Conservation (phyloP, 2,888 invertebrate genomes). For the Sphinx pinastri region DNA sequence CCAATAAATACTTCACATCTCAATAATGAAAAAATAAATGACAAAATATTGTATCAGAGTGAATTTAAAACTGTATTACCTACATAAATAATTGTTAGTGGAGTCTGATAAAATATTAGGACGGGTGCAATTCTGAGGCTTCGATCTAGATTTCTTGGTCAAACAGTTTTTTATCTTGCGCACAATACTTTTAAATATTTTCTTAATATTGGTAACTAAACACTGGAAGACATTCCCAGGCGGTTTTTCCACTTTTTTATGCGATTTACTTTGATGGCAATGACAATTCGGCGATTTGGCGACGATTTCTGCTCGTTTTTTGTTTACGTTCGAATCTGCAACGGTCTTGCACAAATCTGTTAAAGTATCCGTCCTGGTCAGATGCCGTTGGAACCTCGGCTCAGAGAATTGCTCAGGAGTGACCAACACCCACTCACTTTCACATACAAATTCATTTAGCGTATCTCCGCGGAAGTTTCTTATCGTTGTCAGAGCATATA, state of each 20-base stretch:
- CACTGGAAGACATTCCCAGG: conserved; percentile 46
- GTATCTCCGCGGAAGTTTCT: conserved; percentile 67
- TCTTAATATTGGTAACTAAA: conserved; percentile 40
- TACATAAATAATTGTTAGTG: conserved; percentile 64
- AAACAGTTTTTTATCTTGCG: conserved; percentile 49
- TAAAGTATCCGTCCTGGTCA: conserved; percentile 57
- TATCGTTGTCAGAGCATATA: conserved; percentile 70
- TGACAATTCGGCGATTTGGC: conserved; percentile 68
- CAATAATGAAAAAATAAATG: too few species aligned
- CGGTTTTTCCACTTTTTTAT: conserved; percentile 40
- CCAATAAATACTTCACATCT: too few species aligned
- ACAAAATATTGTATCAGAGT: too few species aligned
- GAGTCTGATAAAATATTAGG: conserved; percentile 33
- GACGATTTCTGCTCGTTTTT: conserved; percentile 51
- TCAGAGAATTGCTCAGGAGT: conserved; percentile 61
- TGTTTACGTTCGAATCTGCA: conserved; percentile 49
- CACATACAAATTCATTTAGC: conserved; percentile 61
- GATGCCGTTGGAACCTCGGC: conserved; percentile 64
- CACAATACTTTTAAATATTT: conserved; percentile 45
- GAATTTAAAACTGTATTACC: conserved; percentile 53
- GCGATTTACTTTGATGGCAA: conserved; percentile 53
- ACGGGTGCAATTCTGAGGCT: background rate
- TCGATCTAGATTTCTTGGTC: conserved; percentile 37
- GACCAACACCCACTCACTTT: conserved; percentile 75
- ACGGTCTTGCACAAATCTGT: conserved; percentile 60